Base-by-base conservation (phyloP, 2,888 invertebrate species). In the Cantharis rustica region DNA sequence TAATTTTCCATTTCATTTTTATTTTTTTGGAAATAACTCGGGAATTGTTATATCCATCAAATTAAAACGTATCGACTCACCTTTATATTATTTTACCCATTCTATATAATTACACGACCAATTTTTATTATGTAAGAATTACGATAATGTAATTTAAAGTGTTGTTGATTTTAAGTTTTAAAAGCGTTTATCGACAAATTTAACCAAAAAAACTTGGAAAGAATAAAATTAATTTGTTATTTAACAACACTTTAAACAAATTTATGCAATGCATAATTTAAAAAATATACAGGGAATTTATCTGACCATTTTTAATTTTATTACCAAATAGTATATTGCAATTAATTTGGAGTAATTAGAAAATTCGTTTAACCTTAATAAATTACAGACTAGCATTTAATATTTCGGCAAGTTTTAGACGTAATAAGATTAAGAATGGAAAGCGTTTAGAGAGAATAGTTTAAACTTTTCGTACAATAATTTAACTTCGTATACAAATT, bases 1-100 rank as follows among this genome's bases (percentile, higher is more conserved):
- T n/a, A 16, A 66, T 69, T 66, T 66, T 47, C 61, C 69, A 77
- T 82, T n/a, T n/a, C 5, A n/a, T 47, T 47, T 47, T n/a, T 47
- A 47, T 47, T 47, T 47, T 47, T 47, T 47, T 82, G 83, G 73
- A 79, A 83, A 75, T 82, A 81, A 80, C 80, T 84, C 84, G 84
- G 84, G 84, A 84, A 84, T 20, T 74, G 80, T 81, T 81, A 82
- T 79, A 80, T 77, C 78, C 84, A 82, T 82, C 73, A 68, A 72
- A 47, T 47, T 47, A 47, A 75, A 23, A 20, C n/a, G 0, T 2
- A 20, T 15, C 5, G 31, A 61, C 13, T 63, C 10, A 61, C 16
- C n/a, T 27, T 16, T 27, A 9, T 2, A n/a, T 68, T 3, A 26
- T 26, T 27, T 68, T n/a, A n/a, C n/a, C 47, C n/a, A 47, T 9